These are phyloP conservation scores for Cerastis leucographa DNA, from an alignment of 2,888 invertebrate genomes.

Conservation along the genomic window DNA sequence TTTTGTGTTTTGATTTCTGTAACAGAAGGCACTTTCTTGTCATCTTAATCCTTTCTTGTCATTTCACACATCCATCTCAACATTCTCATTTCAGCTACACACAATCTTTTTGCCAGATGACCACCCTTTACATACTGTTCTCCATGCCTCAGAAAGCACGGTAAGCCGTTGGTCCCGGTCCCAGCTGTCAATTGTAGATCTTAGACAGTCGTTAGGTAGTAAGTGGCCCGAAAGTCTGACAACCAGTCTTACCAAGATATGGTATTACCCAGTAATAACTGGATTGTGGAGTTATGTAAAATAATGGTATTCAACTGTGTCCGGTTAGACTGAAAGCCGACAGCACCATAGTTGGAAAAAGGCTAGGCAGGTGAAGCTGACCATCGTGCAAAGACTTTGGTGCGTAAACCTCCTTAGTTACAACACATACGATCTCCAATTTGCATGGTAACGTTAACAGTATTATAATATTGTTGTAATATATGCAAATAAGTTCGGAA, in stretches of 20 bases:
- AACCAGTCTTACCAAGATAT: too few relatives aligned
- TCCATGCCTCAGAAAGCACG: too few relatives aligned
- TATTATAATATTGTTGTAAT: slow-evolving; percentile 59
- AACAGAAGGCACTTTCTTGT: neutral
- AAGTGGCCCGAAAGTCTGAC: neutral
- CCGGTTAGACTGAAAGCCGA: too few relatives aligned
- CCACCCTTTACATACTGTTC: too few relatives aligned
- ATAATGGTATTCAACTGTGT: too few relatives aligned
- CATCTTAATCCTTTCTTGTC: neutral
- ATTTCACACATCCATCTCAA: neutral
- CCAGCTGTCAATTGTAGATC: too few relatives aligned
- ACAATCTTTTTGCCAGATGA: neutral
- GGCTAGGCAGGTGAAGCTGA: too few relatives aligned
- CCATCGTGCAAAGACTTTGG: neutral
- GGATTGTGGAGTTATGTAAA: too few relatives aligned
- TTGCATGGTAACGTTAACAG: slow-evolving; percentile 40
- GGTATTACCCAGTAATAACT: too few relatives aligned
- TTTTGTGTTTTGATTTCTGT: neutral
- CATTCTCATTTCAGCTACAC: neutral
- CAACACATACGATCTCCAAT: slow-evolving; percentile 30
- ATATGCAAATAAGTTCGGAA: slow-evolving; percentile 75
- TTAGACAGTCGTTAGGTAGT: too few relatives aligned
- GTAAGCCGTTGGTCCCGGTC: too few relatives aligned
- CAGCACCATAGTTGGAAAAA: too few relatives aligned
- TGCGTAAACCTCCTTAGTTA: slow-evolving; percentile 23